A percentile compares a stretch with the other conserved stretches of the same genome.
Conservation (phyloP, 2,797 vertebrate genomes). For the Cetoscarus ocellatus region DNA sequence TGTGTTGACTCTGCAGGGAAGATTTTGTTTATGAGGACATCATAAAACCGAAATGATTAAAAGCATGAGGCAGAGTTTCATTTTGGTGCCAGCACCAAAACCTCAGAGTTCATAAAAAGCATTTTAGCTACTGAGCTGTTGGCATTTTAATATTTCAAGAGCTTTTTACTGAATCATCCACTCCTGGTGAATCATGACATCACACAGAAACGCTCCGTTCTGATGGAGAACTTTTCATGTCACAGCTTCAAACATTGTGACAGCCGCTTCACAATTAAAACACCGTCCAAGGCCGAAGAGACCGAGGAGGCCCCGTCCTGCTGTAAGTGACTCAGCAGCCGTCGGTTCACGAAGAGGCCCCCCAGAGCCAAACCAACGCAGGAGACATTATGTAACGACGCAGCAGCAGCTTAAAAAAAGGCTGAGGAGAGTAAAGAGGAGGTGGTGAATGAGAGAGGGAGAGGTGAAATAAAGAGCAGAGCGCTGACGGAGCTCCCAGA, state of each 20-base stretch:
- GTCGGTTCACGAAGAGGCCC: conserved; percentile 27
- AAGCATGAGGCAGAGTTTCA: neutral
- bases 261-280: conserved; percentile 40
- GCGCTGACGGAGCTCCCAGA: conserved; percentile 55
- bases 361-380: conserved; percentile 29
- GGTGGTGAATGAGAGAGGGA: conserved; percentile 10
- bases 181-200: neutral
- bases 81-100: conserved; percentile 8
- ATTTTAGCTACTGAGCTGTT: conserved; percentile 18
- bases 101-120: conserved; percentile 20
- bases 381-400: conserved; percentile 54
- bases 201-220: neutral
- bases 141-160: conserved; percentile 38
- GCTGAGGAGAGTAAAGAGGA: neutral
- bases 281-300: conserved; percentile 8
- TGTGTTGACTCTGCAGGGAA: neutral
- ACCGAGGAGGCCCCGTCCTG: conserved; percentile 14
- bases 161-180: conserved; percentile 6
- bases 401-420: conserved; percentile 27
- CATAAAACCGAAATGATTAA: no score
- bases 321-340: conserved; percentile 58
- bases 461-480: conserved; percentile 29
- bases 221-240: conserved; percentile 13
- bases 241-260: conserved; percentile 15
- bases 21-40: neutral